These are phyloP conservation scores for Gymnogyps californianus DNA, from an alignment of 2,113 vertebrate species.

Conservation along the genomic window DNA sequence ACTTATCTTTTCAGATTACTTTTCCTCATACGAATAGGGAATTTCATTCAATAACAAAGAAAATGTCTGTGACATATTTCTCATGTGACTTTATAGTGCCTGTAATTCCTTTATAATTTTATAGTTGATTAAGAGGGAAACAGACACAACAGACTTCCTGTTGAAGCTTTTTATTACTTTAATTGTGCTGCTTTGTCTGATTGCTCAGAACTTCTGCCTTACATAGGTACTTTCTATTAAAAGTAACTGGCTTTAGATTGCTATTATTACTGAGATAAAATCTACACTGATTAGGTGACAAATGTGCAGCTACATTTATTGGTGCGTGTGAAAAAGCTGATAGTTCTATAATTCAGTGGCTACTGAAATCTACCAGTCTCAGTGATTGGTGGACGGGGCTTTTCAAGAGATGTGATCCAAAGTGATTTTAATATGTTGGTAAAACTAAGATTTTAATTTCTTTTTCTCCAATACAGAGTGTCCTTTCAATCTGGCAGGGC, in stretches of 20 bases:
- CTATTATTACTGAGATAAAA: slow-evolving; percentile 59
- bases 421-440: background rate
- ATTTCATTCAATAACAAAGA: background rate
- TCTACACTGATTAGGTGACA: slow-evolving; percentile 47
- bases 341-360: background rate
- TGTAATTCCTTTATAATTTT: slow-evolving; percentile 6
- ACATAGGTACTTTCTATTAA: background rate
- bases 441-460: background rate
- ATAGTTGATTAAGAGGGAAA: slow-evolving; percentile 47
- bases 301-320: background rate
- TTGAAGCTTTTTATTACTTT: slow-evolving; percentile 48
- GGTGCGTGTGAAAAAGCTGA: fast-evolving
- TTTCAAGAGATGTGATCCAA: background rate
- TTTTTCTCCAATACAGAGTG: background rate
- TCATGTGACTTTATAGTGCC: background rate
- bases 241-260: slow-evolving; percentile 6
- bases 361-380: background rate
- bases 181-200: slow-evolving; percentile 40
- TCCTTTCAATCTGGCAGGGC: background rate
- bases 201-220: slow-evolving; percentile 40
- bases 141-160: slow-evolving; percentile 1
- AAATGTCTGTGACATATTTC: background rate
- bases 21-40: background rate
- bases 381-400: background rate
- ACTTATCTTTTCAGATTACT: background rate